A percentile compares a stretch with the other conserved stretches of the same genome.
phyloP scores from a whole-genome alignment of 2,888 invertebrate genomes.

The Pegoplata infirma region DNA sequence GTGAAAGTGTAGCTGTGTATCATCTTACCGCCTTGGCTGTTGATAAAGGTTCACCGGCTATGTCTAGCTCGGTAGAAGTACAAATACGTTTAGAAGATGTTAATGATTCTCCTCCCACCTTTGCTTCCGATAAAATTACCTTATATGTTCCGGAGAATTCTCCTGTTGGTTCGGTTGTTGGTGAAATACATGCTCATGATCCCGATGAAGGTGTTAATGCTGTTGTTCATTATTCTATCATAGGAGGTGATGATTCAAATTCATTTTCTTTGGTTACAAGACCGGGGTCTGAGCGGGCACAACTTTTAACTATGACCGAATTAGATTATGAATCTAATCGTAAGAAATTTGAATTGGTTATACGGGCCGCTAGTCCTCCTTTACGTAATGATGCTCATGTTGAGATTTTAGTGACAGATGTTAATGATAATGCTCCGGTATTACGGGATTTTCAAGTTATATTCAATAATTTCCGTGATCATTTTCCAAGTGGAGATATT shows the following conservation, averaged over 20 bases:
- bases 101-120: conserved; percentile 93
- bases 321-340: conserved; percentile 97
- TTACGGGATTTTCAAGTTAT: conserved; percentile 95
- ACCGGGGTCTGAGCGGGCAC: conserved; percentile 90
- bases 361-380: conserved; percentile 94
- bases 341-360: conserved; percentile 91
- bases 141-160: conserved; percentile 96
- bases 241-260: conserved; percentile 93
- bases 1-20: conserved; percentile 92
- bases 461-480: conserved; percentile 96
- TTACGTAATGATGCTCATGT: conserved; percentile 92
- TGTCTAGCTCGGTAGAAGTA: conserved; percentile 85
- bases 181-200: conserved; percentile 92
- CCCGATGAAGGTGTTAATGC: conserved; percentile 96
- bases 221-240: conserved; percentile 95
- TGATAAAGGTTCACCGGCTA: conserved; percentile 90
- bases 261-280: conserved; percentile 90
- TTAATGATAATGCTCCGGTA: conserved; percentile 96
- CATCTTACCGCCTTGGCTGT: conserved; percentile 91
- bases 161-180: conserved; percentile 96
- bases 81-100: conserved; percentile 91
- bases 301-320: conserved; percentile 92
- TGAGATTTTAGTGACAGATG: conserved; percentile 93
- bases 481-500: conserved; percentile 94
- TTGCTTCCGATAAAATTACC: conserved; percentile 91